Evolutionary conservation across 2,113 vertebrate species (phyloP).

Genomic region (Atlantisia rogersi): DNA sequence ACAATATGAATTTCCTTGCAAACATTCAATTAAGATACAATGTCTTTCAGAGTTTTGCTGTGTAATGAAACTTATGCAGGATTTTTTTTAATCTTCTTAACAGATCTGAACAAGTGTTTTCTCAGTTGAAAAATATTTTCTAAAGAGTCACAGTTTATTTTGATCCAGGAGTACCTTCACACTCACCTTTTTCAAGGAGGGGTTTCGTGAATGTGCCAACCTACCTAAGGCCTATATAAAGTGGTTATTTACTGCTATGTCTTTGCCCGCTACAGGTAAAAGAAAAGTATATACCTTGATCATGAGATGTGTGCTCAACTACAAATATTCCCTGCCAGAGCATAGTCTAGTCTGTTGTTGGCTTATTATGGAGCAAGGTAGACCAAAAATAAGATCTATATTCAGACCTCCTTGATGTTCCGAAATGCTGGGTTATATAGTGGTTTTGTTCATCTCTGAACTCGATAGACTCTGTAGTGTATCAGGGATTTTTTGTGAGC

Average conservation of each 20-base stretch:
- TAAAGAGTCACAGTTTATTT: background rate
- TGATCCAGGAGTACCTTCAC: background rate
- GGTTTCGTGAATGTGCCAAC: accelerated
- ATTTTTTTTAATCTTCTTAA: background rate
- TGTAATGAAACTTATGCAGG: background rate
- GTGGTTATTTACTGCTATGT: background rate
- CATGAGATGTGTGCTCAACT: background rate
- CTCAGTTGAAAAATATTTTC: background rate
- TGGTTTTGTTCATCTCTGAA: background rate
- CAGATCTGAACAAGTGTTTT: background rate
- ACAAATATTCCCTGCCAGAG: background rate
- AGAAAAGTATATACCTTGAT: background rate
- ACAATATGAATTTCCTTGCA: background rate
- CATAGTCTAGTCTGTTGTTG: background rate
- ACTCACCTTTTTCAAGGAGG: background rate
- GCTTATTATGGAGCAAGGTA: background rate
- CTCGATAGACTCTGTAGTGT: accelerated
- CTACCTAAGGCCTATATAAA: background rate
- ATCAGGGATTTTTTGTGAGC: background rate
- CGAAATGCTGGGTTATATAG: background rate
- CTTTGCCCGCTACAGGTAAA: background rate
- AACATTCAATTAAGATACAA: background rate
- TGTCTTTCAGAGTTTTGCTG: background rate
- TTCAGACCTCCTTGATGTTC: background rate
- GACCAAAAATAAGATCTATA: background rate